Base-by-base conservation (phyloP, 2,113 vertebrate species). In the Cyprinus carpio region DNA sequence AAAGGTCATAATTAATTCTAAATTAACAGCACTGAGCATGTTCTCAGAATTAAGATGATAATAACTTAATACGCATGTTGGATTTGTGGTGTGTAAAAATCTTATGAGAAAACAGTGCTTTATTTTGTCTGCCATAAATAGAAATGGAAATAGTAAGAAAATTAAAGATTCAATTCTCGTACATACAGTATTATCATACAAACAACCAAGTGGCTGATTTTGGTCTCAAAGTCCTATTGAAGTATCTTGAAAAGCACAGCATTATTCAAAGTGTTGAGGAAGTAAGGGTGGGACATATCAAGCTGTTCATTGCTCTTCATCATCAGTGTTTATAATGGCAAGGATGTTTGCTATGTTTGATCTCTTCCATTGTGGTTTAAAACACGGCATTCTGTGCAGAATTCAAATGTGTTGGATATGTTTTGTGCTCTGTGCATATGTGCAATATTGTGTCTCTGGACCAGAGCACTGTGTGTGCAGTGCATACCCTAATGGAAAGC, bases 51-150 rank as follows among this genome's bases (percentile, higher is more conserved):
- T 6, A 29, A 31, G 27, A 54, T 6, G 12, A 65, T 64, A 51
- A 88, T 81, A 80, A 10, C n/a, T 27, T 65, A 87, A 77, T 82
- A 16, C 81, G 58, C 31, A 15, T 81, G 58, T 86, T 82, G 64
- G 58, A 83, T 87, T 85, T 12, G 25, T 54, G 23, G 69, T 31
- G 71, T 82, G 18, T 71, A 71, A 40, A 71, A 40, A 1, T 25
- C 60, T 85, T 85, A 85, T 10, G 8, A 85, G 84, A 51, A 79
- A 6, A 54, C 37, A 27, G 75, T 31, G 20, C 86, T 83, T 85
- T 54, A 76, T 86, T 78, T 87, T 84, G 29, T 84, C 27, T 64
- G n/a, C 74, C 60, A 60, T 78, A 81, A 72, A 77, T 43, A 64
- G n/a, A 82, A 87, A 67, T 51, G 80, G 76, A 20, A 76, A 86